A percentile compares a stretch with the other conserved stretches of the same genome.
Conservation (phyloP, 2,888 invertebrate genomes). For the Apotomis capreana region DNA sequence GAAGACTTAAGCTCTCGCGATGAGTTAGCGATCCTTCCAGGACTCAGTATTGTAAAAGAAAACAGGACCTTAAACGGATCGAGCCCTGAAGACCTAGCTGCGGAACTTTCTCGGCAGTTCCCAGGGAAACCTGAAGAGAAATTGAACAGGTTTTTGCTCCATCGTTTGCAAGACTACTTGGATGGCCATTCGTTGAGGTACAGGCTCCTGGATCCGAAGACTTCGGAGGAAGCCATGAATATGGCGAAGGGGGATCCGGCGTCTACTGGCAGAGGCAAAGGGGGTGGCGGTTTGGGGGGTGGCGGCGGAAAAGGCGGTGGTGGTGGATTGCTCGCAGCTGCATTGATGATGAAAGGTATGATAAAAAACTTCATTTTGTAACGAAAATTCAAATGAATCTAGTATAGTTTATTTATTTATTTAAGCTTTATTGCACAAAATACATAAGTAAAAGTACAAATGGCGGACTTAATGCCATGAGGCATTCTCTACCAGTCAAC, state of each 20-base stretch:
- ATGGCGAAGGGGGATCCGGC: constrained; percentile 73
- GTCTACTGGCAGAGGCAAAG: constrained; percentile 71
- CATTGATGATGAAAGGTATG: constrained; percentile 85
- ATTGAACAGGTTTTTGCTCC: constrained; percentile 88
- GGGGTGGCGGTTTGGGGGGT: constrained; percentile 74
- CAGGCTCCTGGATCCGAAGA: constrained; percentile 86
- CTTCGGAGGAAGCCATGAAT: constrained; percentile 83
- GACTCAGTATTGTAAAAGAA: constrained; percentile 90
- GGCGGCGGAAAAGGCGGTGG: constrained; percentile 63
- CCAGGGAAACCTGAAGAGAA: constrained; percentile 90
- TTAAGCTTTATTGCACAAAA: too few relatives aligned
- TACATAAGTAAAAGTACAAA: too few relatives aligned
- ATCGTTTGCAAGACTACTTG: constrained; percentile 86
- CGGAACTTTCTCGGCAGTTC: constrained; percentile 88
- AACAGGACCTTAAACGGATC: constrained; percentile 69
- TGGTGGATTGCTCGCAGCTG: constrained; percentile 81
- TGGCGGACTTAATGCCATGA: too few relatives aligned
- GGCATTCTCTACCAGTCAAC: too few relatives aligned
- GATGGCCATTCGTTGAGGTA: constrained; percentile 89
- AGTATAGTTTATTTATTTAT: too few relatives aligned
- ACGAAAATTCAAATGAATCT: too few relatives aligned
- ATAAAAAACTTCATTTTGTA: too few relatives aligned
- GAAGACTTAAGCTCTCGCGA: constrained; percentile 88
- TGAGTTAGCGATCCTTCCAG: constrained; percentile 87
- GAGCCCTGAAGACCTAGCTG: constrained; percentile 85